Evolutionary conservation across 2,113 vertebrate genomes (phyloP).

Genomic region (Uropsilus gracilis): DNA sequence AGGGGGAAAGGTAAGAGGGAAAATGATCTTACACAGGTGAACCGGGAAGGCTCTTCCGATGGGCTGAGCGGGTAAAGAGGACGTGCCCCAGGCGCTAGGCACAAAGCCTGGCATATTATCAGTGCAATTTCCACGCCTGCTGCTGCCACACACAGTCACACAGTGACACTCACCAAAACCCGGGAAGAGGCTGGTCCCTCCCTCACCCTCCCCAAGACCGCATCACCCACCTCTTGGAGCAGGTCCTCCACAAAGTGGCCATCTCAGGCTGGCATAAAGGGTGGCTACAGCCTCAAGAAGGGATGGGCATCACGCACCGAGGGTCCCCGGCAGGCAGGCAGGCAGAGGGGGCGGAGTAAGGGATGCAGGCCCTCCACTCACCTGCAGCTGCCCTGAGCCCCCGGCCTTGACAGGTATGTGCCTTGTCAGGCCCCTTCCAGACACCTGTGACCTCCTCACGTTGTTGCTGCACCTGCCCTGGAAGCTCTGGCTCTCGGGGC

Average conservation of each 20-base stretch:
- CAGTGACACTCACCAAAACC: background rate
- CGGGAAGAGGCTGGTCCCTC: background rate
- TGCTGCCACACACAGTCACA: accelerated
- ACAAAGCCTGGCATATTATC: accelerated
- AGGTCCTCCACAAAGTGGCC: constrained; percentile 21
- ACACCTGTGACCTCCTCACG: background rate
- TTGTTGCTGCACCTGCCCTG: accelerated
- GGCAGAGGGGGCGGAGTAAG: background rate
- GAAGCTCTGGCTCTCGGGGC: accelerated
- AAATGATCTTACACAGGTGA: accelerated
- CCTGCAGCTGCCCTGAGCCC: background rate
- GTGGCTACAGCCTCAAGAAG: background rate
- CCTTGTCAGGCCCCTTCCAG: background rate
- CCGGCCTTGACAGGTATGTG: accelerated
- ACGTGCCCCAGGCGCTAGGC: accelerated
- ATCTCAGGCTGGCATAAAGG: background rate
- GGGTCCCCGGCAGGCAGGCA: background rate
- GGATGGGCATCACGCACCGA: background rate
- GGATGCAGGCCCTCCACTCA: background rate
- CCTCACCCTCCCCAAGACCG: background rate
- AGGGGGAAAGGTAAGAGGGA: background rate
- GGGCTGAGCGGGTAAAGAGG: accelerated
- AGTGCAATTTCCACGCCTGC: accelerated
- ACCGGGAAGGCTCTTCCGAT: background rate
- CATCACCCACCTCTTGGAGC: constrained; percentile 67